Evolutionary conservation across 2,888 invertebrate species (phyloP).

Genomic region (Papilio demoleus): DNA sequence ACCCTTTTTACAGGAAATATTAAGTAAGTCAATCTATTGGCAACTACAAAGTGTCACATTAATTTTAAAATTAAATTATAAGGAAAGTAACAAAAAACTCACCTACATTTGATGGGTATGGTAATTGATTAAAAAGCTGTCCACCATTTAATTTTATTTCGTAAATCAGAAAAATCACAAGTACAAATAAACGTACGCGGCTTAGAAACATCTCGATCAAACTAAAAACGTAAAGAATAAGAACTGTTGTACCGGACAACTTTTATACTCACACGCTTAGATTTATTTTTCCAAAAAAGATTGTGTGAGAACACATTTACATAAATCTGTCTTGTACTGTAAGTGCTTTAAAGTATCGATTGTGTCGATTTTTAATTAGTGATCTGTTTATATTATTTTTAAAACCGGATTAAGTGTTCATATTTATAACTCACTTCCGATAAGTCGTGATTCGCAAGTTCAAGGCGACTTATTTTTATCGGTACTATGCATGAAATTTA

Average conservation of each 20-base stretch:
- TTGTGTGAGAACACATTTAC: not conserved
- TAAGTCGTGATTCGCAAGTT: not conserved
- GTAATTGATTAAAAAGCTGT: slow-evolving; percentile 8
- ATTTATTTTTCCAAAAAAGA: slow-evolving; percentile 9
- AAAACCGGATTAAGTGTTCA: not conserved
- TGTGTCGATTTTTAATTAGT: slow-evolving; percentile 1
- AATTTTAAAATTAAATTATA: not conserved
- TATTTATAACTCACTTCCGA: not conserved
- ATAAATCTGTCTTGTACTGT: slow-evolving; percentile 13
- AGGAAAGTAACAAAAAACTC: slow-evolving; percentile 1
- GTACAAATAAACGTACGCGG: slow-evolving; percentile 9
- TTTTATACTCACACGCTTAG: slow-evolving; percentile 16
- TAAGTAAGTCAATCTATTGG: no score
- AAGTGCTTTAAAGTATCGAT: not conserved
- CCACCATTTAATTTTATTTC: slow-evolving; percentile 22
- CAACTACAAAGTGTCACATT: not conserved
- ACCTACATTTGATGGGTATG: slow-evolving; percentile 5
- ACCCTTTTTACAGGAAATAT: not conserved
- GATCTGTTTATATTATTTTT: slow-evolving; percentile 8
- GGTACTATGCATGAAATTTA: no score
- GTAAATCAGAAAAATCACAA: slow-evolving; percentile 1
- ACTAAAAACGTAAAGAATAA: slow-evolving; percentile 24
- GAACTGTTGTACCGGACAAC: not conserved
- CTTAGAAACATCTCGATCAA: slow-evolving; percentile 23
- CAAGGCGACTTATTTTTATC: no score